Conservation (phyloP, 2,888 invertebrate species). For the Leptogaster cylindrica region DNA sequence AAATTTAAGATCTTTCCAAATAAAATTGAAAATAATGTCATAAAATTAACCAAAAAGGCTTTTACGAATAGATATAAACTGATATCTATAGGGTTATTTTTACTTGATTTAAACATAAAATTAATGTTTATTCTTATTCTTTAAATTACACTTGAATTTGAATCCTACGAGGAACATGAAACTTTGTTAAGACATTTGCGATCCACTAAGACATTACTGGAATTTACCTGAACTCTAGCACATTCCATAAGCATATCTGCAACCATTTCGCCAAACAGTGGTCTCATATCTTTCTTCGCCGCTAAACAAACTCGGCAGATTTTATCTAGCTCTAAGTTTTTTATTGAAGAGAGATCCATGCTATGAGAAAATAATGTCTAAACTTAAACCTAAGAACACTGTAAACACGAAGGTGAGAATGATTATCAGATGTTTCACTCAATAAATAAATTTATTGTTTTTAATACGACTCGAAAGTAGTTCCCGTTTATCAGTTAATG, state of each 20-base stretch:
- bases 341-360: conserved; percentile 52
- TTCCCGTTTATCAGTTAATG: too few species aligned
- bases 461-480: too few species aligned
- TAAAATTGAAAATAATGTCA: too few species aligned
- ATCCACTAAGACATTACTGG: neutral
- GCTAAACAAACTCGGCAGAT: conserved; percentile 70
- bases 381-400: conserved; percentile 11
- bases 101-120: too few species aligned
- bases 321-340: conserved; percentile 65
- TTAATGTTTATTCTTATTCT: neutral
- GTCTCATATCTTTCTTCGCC: conserved; percentile 71
- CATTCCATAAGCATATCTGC: conserved; percentile 72
- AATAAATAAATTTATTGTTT: too few species aligned
- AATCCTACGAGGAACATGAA: too few species aligned
- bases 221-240: conserved; percentile 66
- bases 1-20: too few species aligned
- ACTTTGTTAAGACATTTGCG: too few species aligned
- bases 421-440: too few species aligned
- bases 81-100: too few species aligned
- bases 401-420: neutral
- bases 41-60: neutral
- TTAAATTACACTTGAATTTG: too few species aligned
- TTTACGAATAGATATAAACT: neutral
- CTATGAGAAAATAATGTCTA: neutral
- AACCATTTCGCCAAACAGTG: conserved; percentile 69